Percentiles rank a stretch among this genome's conserved stretches.
These are phyloP conservation scores for Brachionus rotundiformis DNA, from an alignment of 1,140 invertebrate species.

Conservation along the genomic window DNA sequence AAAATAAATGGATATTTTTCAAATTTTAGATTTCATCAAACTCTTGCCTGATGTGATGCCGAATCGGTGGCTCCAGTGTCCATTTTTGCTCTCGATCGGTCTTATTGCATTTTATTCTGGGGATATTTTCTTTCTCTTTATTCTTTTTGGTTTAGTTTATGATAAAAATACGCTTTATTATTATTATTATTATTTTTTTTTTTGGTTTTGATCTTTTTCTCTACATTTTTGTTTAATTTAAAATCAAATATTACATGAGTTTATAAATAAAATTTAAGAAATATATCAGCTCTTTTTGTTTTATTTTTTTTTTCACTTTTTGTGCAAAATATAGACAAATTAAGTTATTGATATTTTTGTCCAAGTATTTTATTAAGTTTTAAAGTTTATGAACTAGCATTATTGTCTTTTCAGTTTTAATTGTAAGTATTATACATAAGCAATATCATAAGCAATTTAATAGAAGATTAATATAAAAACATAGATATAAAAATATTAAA, in stretches of 20 bases:
- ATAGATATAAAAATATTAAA: too few relatives aligned
- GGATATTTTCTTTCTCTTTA: background rate
- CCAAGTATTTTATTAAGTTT: too few relatives aligned
- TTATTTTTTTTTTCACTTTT: too few relatives aligned
- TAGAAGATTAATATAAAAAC: too few relatives aligned
- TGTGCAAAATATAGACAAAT: too few relatives aligned
- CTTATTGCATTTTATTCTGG: background rate
- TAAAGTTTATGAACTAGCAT: too few relatives aligned
- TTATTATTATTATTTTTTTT: too few relatives aligned
- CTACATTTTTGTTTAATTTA: background rate
- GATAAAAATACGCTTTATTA: background rate
- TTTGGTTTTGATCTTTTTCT: constrained; percentile 10
- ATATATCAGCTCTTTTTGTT: background rate
- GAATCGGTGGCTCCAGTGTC: background rate
- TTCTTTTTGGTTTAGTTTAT: background rate
- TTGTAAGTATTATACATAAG: too few relatives aligned
- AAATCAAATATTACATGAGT: constrained; percentile 1
- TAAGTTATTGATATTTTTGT: too few relatives aligned
- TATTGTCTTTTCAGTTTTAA: too few relatives aligned
- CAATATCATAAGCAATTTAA: too few relatives aligned
- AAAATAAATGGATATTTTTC: constrained; percentile 8
- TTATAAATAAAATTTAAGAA: constrained; percentile 14
- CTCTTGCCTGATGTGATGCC: background rate
- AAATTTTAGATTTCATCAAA: background rate
- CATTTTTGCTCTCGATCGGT: background rate